A percentile compares a stretch with the other conserved stretches of the same genome.
Evolutionary conservation across 1,140 invertebrate species (phyloP).

Genomic region (Hyphantria cunea): DNA sequence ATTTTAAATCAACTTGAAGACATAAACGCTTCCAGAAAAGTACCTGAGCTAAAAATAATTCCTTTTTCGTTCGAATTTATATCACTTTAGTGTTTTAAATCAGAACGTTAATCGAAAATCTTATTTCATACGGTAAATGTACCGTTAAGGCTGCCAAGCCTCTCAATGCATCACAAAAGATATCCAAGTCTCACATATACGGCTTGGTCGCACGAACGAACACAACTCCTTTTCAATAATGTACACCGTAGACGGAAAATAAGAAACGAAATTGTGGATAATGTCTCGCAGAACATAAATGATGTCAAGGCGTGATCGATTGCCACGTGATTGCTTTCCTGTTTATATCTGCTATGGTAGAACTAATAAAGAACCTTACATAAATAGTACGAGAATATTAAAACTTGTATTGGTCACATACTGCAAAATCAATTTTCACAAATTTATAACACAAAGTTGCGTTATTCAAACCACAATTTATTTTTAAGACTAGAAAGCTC

Average conservation of each 20-base stretch:
- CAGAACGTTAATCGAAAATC: slow-evolving; percentile 61
- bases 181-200: slow-evolving; percentile 28
- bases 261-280: slow-evolving; percentile 4
- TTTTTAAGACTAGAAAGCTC: too few species aligned
- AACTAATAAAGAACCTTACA: too few species aligned
- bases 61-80: slow-evolving; percentile 16
- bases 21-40: too few species aligned
- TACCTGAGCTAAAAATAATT: not conserved
- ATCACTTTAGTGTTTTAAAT: slow-evolving; percentile 26
- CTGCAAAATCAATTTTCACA: too few species aligned
- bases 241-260: slow-evolving; percentile 15
- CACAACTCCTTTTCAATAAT: slow-evolving; percentile 27
- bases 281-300: not conserved
- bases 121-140: slow-evolving; percentile 69
- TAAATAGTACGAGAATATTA: too few species aligned
- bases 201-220: slow-evolving; percentile 19
- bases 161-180: slow-evolving; percentile 53
- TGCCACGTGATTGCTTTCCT: not conserved
- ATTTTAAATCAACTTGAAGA: too few species aligned
- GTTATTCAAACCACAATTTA: too few species aligned
- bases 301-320: too few species aligned
- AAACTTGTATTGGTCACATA: too few species aligned
- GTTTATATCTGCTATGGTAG: not conserved
- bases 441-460: too few species aligned
- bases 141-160: slow-evolving; percentile 60